phyloP scores from a whole-genome alignment of 2,113 vertebrate genomes.

The Pteronura brasiliensis region DNA sequence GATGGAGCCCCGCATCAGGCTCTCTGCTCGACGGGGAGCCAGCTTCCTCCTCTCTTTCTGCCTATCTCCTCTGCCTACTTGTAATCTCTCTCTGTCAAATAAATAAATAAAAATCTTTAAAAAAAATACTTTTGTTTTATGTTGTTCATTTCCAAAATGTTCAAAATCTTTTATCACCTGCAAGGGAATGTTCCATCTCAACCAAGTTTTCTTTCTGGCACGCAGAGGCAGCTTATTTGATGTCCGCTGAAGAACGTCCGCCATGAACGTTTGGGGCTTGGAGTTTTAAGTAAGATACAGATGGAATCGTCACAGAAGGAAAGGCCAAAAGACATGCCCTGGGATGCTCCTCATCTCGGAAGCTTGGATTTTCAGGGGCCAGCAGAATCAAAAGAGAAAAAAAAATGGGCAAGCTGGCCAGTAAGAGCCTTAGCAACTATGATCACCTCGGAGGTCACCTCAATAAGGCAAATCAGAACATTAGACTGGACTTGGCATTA shows the following conservation, averaged over 20 bases:
- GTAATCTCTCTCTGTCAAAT: no score
- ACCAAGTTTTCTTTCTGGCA: background rate
- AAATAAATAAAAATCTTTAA: no score
- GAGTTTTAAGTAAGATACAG: background rate
- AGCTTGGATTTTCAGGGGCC: background rate
- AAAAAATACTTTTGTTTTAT: background rate
- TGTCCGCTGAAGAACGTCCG: background rate
- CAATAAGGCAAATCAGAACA: background rate
- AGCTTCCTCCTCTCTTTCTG: no score
- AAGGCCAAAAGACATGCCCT: background rate
- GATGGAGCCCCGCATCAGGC: no score
- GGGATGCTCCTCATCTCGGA: background rate
- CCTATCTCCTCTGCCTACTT: no score
- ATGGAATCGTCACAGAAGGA: background rate
- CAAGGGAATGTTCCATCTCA: background rate
- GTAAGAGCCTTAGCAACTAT: background rate
- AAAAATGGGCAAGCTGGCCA: background rate
- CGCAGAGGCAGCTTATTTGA: background rate
- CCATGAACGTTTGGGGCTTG: background rate
- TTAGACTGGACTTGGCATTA: background rate
- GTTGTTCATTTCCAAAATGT: background rate
- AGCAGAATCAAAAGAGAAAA: background rate
- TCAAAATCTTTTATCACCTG: background rate
- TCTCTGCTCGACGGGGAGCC: no score
- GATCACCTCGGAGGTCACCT: background rate